Evolutionary conservation across 1,140 invertebrate genomes (phyloP).

Genomic region (Holotrichia oblita): DNA sequence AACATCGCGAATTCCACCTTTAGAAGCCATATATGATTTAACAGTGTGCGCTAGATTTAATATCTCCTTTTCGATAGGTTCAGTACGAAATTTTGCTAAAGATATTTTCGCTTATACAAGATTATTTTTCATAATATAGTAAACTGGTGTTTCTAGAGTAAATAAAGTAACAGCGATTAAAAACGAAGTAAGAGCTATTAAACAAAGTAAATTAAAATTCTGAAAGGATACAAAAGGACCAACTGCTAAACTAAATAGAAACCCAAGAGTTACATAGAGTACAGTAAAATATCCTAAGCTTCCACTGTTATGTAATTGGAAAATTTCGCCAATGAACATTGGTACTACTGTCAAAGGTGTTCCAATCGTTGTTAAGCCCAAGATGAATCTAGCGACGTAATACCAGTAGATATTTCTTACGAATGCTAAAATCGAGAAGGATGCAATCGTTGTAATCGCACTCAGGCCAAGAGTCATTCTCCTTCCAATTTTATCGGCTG

Average conservation of each 20-base stretch:
- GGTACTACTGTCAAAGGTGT: slow-evolving; percentile 63
- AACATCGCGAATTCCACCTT: slow-evolving; percentile 63
- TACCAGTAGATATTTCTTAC: slow-evolving; percentile 58
- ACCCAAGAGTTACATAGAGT: slow-evolving; percentile 45
- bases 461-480: slow-evolving; percentile 60
- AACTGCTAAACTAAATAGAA: slow-evolving; percentile 62
- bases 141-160: slow-evolving; percentile 60
- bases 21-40: neutral
- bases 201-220: slow-evolving; percentile 62
- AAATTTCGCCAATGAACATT: slow-evolving; percentile 64
- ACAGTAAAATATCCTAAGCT: slow-evolving; percentile 45
- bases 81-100: neutral
- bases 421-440: slow-evolving; percentile 60
- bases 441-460: slow-evolving; percentile 58
- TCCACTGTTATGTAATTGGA: slow-evolving; percentile 57
- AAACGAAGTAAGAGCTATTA: slow-evolving; percentile 62
- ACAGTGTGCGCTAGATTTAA: neutral
- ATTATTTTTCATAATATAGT: slow-evolving; percentile 27
- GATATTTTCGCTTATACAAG: slow-evolving; percentile 4
- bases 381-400: slow-evolving; percentile 60
- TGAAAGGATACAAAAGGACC: slow-evolving; percentile 68
- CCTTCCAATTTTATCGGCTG: slow-evolving; percentile 61
- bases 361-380: slow-evolving; percentile 61
- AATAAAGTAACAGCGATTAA: slow-evolving; percentile 61
- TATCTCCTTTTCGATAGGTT: neutral